These are phyloP conservation scores for Amazona guildingii DNA, from an alignment of 2,113 vertebrate genomes.

Conservation along the genomic window DNA sequence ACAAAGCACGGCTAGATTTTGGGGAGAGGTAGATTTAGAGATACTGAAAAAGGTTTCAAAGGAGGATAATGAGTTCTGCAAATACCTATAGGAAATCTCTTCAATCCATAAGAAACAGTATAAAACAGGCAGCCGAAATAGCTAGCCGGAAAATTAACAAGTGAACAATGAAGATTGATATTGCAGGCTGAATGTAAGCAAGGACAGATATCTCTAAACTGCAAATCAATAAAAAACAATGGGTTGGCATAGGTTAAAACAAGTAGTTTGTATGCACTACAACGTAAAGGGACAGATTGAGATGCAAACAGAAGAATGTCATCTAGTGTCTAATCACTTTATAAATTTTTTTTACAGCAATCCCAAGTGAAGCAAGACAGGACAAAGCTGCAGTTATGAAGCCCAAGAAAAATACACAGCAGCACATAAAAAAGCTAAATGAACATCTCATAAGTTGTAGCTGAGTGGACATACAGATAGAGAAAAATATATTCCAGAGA, in stretches of 20 bases:
- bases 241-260: neutral
- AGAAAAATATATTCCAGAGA: neutral
- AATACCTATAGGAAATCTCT: neutral
- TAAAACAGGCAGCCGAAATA: neutral
- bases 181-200: neutral
- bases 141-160: neutral
- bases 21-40: neutral
- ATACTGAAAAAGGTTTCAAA: neutral
- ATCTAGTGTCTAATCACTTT: neutral
- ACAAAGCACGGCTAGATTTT: neutral
- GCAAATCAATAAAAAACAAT: neutral
- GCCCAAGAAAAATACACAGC: neutral
- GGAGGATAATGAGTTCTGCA: conserved; percentile 14
- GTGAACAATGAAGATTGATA: neutral
- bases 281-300: neutral
- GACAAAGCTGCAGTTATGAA: neutral
- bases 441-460: neutral
- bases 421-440: neutral
- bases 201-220: neutral
- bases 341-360: neutral
- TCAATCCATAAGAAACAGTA: neutral
- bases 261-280: neutral
- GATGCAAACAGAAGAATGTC: neutral
- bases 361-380: neutral
- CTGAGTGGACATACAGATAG: neutral